Evolutionary conservation across 1,140 invertebrate species (phyloP), one percentile per base, ranked within the genome.

Genomic region (Steinernema khuongi): DNA sequence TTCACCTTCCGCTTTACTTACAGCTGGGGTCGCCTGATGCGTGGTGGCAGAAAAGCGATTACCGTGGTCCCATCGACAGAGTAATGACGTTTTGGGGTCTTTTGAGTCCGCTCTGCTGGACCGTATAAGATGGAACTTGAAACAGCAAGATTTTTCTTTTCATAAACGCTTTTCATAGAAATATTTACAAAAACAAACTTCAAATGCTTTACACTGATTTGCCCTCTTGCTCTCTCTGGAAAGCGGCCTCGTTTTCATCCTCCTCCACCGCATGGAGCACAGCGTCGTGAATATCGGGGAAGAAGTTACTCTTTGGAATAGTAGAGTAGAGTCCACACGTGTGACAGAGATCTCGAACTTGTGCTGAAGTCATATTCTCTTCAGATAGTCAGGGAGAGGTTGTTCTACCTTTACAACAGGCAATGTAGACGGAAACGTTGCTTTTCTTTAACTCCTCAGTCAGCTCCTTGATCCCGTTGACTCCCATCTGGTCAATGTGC

Each of bases 401-500:
- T n/a, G 36, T 11, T 41, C n/a, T 22, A 60, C 50, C 50, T 60
- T 60, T 60, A 22, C 50, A 60, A 22, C 50, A 17, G 50, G 50
- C 50, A 4, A 60, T 17, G 22, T 60, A 60, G 11, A 60, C 50
- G 22, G 14, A 14, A 4, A 60, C 50, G 4, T 22, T 22, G 11
- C 19, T 22, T 22, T 26, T 60, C 50, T 60, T 60, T 22, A 60
- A 60, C 11, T 60, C 50, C 7, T 60, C 50, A 60, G 50, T 60
- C 50, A 60, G 26, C 50, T 60, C 50, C 22, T 60, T 60, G 22
- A 60, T 60, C 4, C 50, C 50, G 22, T 60, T 60, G 14, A 60
- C 50, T 11, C 50, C 50, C 50, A 60, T 60, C 50, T 60, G 50
- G 50, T 60, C 50, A 22, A 60, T 60, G 22, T 60, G 50, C 11